Base-by-base conservation (phyloP, 2,113 vertebrate species). In the Mus spicilegus region DNA sequence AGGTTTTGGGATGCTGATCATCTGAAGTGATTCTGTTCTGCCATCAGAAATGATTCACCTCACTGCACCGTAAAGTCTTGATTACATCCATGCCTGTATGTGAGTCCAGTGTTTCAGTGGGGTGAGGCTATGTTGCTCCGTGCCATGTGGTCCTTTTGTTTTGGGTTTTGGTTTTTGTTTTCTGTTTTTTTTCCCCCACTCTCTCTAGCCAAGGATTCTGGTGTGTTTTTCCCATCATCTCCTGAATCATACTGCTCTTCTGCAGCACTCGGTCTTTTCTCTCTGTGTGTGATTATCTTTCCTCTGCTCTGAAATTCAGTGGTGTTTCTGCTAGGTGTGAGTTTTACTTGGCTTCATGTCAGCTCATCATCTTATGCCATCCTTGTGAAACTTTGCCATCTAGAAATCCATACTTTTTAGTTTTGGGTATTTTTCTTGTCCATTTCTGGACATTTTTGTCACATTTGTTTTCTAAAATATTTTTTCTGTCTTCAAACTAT, bases 201-300 rank as follows among this genome's bases (percentile, higher is more conserved):
- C 22, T 90, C 5, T 10, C 12, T 10, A 56, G n/a, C 10, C 9
- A 33, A 1, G 39, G 36, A 39, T 63, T 76, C 73, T 73, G 39
- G 76, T 51, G 24, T 86, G 19, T 46, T 49, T 67, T 63, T 67
- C 5, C 1, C 2, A 11, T 49, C 87, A 58, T 70, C 7, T 88
- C 76, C 46, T 75, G 54, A 12, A n/a, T 82, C 20, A 26, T 20
- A 5, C 39, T 39, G 20, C 36, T 20, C 54, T 82, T 22, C 54
- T 82, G 54, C 39, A 58, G 20, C 54, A 39, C 36, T 58, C 0
- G 1, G 19, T 24, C 20, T 82, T 58, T 12, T 61, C 13, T 4
- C 14, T 95, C 85, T 91, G 19, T 51, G 7, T n/a, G 13, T 90
- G n/a, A 90, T 90, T 94, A 69, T 76, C 63, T 77, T 87, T 36